Evolutionary conservation across 2,888 invertebrate genomes (phyloP), one percentile per base, ranked within the genome.

Genomic region (Apeira syringaria): DNA sequence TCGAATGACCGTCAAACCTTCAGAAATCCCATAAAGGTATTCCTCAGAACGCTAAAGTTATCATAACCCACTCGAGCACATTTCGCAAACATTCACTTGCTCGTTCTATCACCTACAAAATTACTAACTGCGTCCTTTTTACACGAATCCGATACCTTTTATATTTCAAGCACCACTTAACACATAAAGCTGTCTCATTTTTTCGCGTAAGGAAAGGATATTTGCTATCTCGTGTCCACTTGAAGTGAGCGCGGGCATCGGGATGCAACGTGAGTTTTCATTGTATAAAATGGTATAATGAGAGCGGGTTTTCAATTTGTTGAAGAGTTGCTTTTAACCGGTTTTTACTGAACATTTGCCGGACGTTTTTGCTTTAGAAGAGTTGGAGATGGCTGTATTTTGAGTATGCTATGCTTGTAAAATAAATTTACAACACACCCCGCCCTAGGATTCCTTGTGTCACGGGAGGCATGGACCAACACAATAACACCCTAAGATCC

Each of bases 91-190:
- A 15, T 25, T 10, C 11, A 32, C 22, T 24, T 33, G 53, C 55
- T 46, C 50, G 30, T 27, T 56, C 50, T 24, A 27, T 47, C 43
- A 34, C 35, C 32, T 27, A 32, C 44, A 41, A 45, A 48, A 36
- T 46, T 36, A 25, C 44, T 51, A 55, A 38, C 30, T 17, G 49
- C 30, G 11, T 61, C 58, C 25, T 48, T 46, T 56, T 53, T 46
- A 50, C 32, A 33, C 32, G 68, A 75, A 78, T 80, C 75, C 77
- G 85, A 84, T 86, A 87, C 86, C 85, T 80, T 87, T 86, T 85
- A 84, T 78, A 76, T 76, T 77, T 86, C 59, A 70, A 87, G 87
- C 78, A 74, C 61, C 70, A 65, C 81, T 83, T 65, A 53, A 59
- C 50, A 55, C 47, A 47, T 72, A 68, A 60, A 59, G 36, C 70